Evolutionary conservation across 2,888 invertebrate genomes (phyloP), one percentile per base, ranked within the genome.

Genomic region (Dastarcus helophoroides): DNA sequence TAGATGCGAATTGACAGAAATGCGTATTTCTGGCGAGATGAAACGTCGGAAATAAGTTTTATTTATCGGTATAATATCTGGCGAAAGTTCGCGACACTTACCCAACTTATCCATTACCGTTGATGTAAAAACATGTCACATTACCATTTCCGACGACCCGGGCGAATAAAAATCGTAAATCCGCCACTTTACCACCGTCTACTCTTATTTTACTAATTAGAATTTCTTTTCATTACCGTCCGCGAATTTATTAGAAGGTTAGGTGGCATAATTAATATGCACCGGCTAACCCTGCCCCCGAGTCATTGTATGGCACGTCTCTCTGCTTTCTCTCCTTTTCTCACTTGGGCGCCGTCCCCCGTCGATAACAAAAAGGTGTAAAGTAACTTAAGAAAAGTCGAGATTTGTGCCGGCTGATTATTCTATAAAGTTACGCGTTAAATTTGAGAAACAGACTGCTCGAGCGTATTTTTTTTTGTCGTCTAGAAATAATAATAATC

Each of bases 61-160:
- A 45, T 45, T 42, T 41, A 44, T 40, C 39, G 39, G 36, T 29
- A 38, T 35, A 37, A 42, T 41, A 37, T 37, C 41, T 32, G 30
- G 31, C 37, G 40, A 36, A 38, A 17, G 28, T 22, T 32, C 38
- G 43, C 43, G 41, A 42, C 41, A 38, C 42, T 33, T 38, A 47
- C 45, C 44, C 40, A 41, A 46, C 46, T 50, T 50, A 47, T 50
- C 48, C 50, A 50, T 50, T 50, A 48, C 43, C 38, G 41, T 35
- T 43, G 44, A 41, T 46, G 46, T 43, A 44, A 40, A 47, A 47
- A 48, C 47, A 47, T 43, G 48, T 48, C 48, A 40, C 48, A 48
- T 48, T 48, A 46, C 43, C 46, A 47, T 48, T 42, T 44, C 43
- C 39, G 37, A 24, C 38, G 36, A 35, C 26, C 29, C 37, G 39